These are phyloP conservation scores for Empis stercorea DNA, from an alignment of 2,888 invertebrate genomes.

Conservation along the genomic window DNA sequence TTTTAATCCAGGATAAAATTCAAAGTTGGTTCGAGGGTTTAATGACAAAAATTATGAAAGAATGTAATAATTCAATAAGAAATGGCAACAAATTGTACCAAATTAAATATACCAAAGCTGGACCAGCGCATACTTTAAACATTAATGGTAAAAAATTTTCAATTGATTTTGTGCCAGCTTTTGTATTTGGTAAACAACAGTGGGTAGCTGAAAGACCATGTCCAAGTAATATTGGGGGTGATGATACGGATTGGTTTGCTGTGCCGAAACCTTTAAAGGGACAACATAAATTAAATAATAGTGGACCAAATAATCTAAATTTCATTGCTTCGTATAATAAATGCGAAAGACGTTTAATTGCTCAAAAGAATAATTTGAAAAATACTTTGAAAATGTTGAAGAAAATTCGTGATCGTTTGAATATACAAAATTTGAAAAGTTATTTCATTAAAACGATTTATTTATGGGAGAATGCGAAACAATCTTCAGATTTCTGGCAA, in stretches of 20 bases:
- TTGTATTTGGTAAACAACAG: constrained; percentile 11
- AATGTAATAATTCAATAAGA: background rate
- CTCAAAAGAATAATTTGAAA: constrained; percentile 15
- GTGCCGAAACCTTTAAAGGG: constrained; percentile 16
- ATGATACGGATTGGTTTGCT: constrained; percentile 14
- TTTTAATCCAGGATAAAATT: constrained; percentile 10
- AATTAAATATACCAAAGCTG: constrained; percentile 12
- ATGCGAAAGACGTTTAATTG: constrained; percentile 16
- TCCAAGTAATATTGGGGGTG: constrained; percentile 4
- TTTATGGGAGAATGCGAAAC: constrained; percentile 13
- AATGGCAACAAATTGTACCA: constrained; percentile 6
- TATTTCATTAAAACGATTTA: constrained; percentile 21
- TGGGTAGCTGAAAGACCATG: constrained; percentile 12
- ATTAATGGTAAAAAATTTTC: constrained; percentile 14
- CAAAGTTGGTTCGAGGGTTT: constrained; percentile 19
- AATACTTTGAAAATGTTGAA: constrained; percentile 20
- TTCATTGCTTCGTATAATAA: constrained; percentile 18
- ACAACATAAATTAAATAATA: background rate
- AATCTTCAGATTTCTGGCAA: constrained; percentile 12
- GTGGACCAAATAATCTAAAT: constrained; percentile 2
- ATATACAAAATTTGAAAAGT: constrained; percentile 16
- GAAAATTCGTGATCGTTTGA: constrained; percentile 16
- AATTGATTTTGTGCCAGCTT: constrained; percentile 20
- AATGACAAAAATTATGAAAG: constrained; percentile 8
- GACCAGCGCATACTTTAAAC: constrained; percentile 16